Evolutionary conservation across 2,113 vertebrate species (phyloP).

Genomic region (Mus pahari): DNA sequence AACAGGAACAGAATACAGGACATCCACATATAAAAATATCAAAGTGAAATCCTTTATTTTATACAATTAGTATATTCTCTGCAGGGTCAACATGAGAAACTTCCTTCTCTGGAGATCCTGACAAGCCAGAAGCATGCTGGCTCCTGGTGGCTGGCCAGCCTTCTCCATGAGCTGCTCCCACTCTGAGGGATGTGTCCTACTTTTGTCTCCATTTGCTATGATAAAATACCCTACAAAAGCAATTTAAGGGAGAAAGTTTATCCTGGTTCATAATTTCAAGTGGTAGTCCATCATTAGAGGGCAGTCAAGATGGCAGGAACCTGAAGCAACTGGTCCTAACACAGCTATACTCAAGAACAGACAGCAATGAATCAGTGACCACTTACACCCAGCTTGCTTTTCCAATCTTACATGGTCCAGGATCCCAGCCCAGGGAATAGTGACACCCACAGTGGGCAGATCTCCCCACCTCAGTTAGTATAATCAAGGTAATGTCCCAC

Average conservation of each 20-base stretch:
- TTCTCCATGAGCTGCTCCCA: neutral
- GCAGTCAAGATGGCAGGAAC: neutral
- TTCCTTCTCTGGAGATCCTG: neutral
- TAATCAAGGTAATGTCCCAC: neutral
- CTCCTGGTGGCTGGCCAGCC: rapidly evolving
- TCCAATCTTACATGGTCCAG: neutral
- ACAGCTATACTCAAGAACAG: neutral
- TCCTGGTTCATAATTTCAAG: neutral
- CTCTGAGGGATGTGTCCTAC: neutral
- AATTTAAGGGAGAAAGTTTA: neutral
- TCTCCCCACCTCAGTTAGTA: neutral
- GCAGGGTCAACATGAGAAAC: neutral
- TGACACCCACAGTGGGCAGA: neutral
- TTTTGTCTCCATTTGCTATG: neutral
- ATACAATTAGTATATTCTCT: neutral
- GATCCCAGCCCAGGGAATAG: neutral
- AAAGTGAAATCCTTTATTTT: neutral
- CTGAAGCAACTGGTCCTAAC: neutral
- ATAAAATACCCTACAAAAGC: neutral
- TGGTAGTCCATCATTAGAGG: neutral
- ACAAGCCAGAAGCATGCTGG: neutral
- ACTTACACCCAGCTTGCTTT: neutral
- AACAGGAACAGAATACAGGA: neutral
- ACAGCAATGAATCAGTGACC: too few species aligned
- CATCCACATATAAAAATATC: neutral